Evolutionary conservation across 1,140 invertebrate species (phyloP), one percentile per base, ranked within the genome.

Genomic region (Sycobia sp.): DNA sequence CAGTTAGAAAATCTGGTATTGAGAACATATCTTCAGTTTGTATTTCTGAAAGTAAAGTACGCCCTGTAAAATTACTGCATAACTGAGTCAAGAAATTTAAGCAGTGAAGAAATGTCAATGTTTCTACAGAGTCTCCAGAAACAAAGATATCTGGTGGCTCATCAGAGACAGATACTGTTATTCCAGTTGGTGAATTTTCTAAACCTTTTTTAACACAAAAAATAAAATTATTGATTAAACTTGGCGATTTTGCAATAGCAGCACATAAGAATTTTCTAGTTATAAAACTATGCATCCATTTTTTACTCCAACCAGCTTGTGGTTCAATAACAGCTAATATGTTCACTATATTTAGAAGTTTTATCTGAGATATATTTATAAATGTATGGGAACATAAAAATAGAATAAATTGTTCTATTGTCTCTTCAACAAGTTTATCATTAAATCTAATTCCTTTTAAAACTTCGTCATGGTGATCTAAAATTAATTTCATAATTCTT

Each of bases 261-360:
- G 60, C 23, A 20, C 75, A 67, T 4, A 82, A 73, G 9, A 61
- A 61, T 62, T 64, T 78, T 57, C 78, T 70, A 1, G 71, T 77
- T 41, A 71, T 56, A 20, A 75, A 66, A 61, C 67, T 70, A 18
- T 78, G 73, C 25, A 76, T 74, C 78, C 78, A 82, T 27, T 73
- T 78, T 49, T 59, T 72, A 39, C 73, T 73, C 80, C 80, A 82
- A 20, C 71, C 66, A 4, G 78, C 78, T 44, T 72, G 69, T 2
- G 80, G 79, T 41, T 82, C 78, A 13, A 82, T 44, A 3, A 81
- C 32, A 2, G 80, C 73, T 22, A 81, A 23, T 7, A 82, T 71
- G 27, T 81, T 76, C 1, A 81, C 32, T 2, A 70, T 55, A 27
- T 67, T 77, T 2, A 80, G 57, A 5, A 65, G 67, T 38, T 76